Evolutionary conservation across 2,797 vertebrate species (phyloP), one percentile per base, ranked within the genome.

Genomic region (Microhierax caerulescens): DNA sequence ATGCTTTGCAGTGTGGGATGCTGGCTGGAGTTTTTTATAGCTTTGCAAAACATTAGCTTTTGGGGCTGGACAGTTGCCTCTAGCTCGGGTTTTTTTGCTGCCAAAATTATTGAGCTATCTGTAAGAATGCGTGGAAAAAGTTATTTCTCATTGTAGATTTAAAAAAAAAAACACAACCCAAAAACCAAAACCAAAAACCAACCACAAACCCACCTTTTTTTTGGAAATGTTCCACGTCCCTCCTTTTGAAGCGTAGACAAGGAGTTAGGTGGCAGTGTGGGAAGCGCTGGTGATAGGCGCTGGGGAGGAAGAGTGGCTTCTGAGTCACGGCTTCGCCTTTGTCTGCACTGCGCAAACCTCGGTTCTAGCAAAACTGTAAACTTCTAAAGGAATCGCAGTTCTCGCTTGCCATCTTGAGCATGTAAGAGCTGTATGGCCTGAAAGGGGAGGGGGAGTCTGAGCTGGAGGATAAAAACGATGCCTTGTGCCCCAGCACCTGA

Each of bases 381-480:
- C 57, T 92, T 70, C 80, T 59, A 13, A 81, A 86, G 88, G 81
- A 90, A 84, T 78, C 4, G 37, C 57, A 15, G 23, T 34, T 80
- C 39, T 78, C 0, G 0, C 22, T 1, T 28, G 16, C 16, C 1
- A 4, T 56, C 34, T 47, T 72, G n/a, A 34, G 25, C 8, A 2
- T 16, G 8, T 39, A 48, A 65, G 41, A 27, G 11, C 47, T 80
- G 8, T 32, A 21, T 34, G 77, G 50, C 53, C 65, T 78, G 59
- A n/a, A 63, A 63, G 14, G 24, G 21, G 32, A 67, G 14, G 27
- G 41, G 20, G 20, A 36, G 36, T 13, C 34, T 81, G 68, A 10
- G 61, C 41, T 47, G 60, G 20, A 9, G 30, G 36, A 41, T 9
- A 1, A 68, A 72, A 36, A 20, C 0, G 1, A 8, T 28, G 14